Percentiles rank a stretch among this genome's conserved stretches.
Evolutionary conservation across 2,113 vertebrate genomes (phyloP).

Genomic region (Chaetorhynchus papuensis): DNA sequence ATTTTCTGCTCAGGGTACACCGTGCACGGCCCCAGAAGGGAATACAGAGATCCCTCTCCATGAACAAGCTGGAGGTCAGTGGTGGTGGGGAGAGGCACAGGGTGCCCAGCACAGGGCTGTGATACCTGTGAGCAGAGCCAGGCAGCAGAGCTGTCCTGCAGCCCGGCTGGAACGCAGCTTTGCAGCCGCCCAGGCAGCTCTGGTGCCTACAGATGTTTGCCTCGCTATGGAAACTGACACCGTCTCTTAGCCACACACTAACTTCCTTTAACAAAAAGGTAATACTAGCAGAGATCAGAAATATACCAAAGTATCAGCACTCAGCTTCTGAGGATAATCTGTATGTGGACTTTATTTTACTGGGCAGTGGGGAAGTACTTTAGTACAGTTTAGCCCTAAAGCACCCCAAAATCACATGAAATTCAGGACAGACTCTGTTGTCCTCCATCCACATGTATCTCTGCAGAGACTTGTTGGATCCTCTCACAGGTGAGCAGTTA

Average conservation of each 20-base stretch:
- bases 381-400: background rate
- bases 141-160: background rate
- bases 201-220: rapidly evolving
- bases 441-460: background rate
- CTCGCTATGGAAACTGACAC: background rate
- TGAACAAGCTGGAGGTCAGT: rapidly evolving
- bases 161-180: background rate
- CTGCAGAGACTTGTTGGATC: background rate
- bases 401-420: rapidly evolving
- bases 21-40: background rate
- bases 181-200: background rate
- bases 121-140: rapidly evolving
- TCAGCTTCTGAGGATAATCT: background rate
- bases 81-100: background rate
- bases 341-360: background rate
- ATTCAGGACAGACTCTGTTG: background rate
- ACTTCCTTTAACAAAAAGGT: background rate
- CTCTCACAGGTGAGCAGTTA: background rate
- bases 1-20: background rate
- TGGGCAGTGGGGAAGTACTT: background rate
- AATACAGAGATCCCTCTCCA: background rate
- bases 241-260: background rate
- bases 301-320: background rate
- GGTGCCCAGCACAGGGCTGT: background rate
- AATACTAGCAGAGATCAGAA: background rate